Percentiles rank a stretch among this genome's conserved stretches.
phyloP scores from a whole-genome alignment of 2,888 invertebrate genomes.

The Eupeodes latifasciatus region DNA sequence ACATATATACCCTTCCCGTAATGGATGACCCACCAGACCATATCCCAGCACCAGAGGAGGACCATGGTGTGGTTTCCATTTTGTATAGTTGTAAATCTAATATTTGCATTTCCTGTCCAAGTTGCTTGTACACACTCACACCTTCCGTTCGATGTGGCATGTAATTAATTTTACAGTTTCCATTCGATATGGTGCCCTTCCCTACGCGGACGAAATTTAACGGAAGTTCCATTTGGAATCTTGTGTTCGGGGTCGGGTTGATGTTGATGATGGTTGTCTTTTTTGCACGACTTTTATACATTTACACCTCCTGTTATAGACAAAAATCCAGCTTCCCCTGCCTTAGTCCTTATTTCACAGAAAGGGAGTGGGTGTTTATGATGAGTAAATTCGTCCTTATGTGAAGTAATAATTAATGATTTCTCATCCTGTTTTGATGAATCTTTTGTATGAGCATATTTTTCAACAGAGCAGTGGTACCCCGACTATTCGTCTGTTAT shows the following conservation, averaged over 20 bases:
- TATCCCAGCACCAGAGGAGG: too few species aligned
- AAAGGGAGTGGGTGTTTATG: constrained; percentile 5
- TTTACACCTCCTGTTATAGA: background rate
- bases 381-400: constrained; percentile 50
- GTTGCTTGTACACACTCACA: constrained; percentile 57
- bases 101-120: constrained; percentile 75
- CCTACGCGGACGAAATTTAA: constrained; percentile 23
- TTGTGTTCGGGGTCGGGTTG: constrained; percentile 19
- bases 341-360: background rate
- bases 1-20: background rate
- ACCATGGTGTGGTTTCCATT: background rate
- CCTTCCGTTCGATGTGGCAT: constrained; percentile 58
- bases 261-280: constrained; percentile 34
- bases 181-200: constrained; percentile 60
- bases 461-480: constrained; percentile 45
- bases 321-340: constrained; percentile 40
- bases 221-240: constrained; percentile 73
- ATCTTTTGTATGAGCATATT: constrained; percentile 64
- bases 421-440: constrained; percentile 70
- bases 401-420: constrained; percentile 74
- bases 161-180: constrained; percentile 74
- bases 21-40: background rate
- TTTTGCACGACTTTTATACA: background rate
- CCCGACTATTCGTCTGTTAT: background rate
- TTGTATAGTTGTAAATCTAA: constrained; percentile 54